phyloP scores from a whole-genome alignment of 1,140 invertebrate species.

The Arion vulgaris region DNA sequence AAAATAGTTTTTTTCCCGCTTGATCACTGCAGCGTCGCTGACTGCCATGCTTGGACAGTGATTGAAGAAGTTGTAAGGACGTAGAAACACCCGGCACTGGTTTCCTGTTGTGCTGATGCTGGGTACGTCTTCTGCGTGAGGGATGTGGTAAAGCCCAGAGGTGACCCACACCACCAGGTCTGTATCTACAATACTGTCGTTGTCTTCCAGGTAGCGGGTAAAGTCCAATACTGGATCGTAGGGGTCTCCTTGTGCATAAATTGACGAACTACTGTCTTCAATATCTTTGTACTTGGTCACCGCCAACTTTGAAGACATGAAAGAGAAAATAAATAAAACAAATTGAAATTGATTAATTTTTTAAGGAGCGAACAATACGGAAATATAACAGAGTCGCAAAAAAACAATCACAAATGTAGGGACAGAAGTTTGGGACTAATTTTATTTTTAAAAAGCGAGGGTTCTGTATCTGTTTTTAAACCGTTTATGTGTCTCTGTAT shows the following conservation, averaged over 20 bases:
- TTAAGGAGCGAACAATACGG: no score
- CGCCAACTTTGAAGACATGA: conserved; percentile 44
- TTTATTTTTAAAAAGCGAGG: no score
- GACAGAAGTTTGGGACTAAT: no score
- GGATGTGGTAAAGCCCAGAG: conserved; percentile 63
- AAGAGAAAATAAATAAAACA: neutral
- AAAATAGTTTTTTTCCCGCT: conserved; percentile 4
- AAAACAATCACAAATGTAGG: no score
- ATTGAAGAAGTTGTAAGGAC: conserved; percentile 68
- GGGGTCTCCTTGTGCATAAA: conserved; percentile 65
- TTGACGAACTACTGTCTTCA: conserved; percentile 64
- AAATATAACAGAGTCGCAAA: no score
- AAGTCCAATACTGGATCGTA: conserved; percentile 67
- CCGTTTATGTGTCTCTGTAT: no score
- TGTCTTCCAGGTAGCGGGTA: conserved; percentile 61
- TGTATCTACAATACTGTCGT: conserved; percentile 64
- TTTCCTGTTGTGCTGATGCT: conserved; percentile 58
- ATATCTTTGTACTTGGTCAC: conserved; percentile 67
- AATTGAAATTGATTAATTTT: no score
- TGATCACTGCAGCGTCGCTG: conserved; percentile 54
- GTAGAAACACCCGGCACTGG: conserved; percentile 53
- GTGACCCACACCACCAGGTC: conserved; percentile 69
- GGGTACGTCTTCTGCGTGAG: conserved; percentile 66
- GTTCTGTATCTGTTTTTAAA: no score
- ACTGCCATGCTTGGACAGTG: conserved; percentile 62